These are phyloP conservation scores for Bimastos eiseni DNA, from an alignment of 2,888 invertebrate species.

Conservation along the genomic window DNA sequence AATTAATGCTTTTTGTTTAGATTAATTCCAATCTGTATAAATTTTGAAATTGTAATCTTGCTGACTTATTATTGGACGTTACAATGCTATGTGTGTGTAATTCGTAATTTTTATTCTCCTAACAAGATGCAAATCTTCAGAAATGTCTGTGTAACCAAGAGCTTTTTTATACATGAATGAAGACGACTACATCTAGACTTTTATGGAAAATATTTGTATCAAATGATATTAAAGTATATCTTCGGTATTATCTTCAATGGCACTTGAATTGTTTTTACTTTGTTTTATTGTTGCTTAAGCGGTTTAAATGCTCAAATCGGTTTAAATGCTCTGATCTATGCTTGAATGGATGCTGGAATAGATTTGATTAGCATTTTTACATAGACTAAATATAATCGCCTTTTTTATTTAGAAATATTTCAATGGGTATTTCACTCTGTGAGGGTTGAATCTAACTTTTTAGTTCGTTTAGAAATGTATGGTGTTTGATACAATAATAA, in stretches of 20 bases:
- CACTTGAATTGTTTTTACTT: not conserved
- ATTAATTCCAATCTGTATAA: not conserved
- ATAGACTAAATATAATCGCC: not conserved
- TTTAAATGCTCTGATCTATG: not conserved
- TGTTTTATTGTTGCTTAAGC: not conserved
- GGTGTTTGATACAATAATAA: not conserved
- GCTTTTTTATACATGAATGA: not conserved
- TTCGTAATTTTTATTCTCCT: not conserved
- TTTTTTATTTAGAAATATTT: not conserved
- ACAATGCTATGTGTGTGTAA: not conserved
- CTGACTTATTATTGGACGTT: not conserved
- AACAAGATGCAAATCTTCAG: not conserved
- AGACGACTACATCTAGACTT: not conserved
- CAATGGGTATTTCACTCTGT: not conserved
- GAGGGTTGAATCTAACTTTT: not conserved
- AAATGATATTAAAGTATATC: not conserved
- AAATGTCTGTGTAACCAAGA: not conserved
- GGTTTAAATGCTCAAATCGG: not conserved
- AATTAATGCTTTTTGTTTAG: not conserved
- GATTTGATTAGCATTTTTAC: no score
- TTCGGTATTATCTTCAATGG: not conserved
- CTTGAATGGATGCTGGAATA: no score
- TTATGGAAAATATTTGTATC: not conserved
- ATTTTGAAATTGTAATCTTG: not conserved
- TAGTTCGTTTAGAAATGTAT: not conserved